These are phyloP conservation scores for Spheniscus humboldti DNA, from an alignment of 2,797 vertebrate species.

Conservation along the genomic window DNA sequence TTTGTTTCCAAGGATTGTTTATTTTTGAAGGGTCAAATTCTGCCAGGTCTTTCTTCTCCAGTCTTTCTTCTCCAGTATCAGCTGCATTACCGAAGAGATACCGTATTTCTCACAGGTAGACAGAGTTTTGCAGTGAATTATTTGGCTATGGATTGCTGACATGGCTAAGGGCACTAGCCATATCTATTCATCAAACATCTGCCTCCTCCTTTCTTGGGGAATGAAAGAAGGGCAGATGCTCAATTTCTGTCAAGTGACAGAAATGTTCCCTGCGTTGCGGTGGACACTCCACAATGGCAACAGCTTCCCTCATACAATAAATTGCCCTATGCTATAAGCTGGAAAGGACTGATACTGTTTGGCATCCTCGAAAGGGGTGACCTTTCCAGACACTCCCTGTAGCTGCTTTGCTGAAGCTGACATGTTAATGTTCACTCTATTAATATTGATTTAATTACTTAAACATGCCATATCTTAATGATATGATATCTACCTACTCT, in stretches of 20 bases:
- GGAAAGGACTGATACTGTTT: not conserved
- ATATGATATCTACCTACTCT: not conserved
- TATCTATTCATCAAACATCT: not conserved
- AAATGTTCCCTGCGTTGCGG: not conserved
- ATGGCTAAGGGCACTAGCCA: fast-evolving
- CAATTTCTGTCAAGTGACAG: not conserved
- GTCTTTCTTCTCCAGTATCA: not conserved
- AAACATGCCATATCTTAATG: not conserved
- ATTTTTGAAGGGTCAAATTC: not conserved
- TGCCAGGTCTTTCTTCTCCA: not conserved
- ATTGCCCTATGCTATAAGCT: not conserved
- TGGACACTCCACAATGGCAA: not conserved
- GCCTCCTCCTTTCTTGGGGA: not conserved
- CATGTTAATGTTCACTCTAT: not conserved
- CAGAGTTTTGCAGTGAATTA: not conserved
- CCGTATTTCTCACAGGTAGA: fast-evolving
- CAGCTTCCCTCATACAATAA: not conserved
- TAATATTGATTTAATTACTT: constrained; percentile 20
- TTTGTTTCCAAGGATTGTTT: not conserved
- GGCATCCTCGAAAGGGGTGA: not conserved
- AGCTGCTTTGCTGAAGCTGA: not conserved
- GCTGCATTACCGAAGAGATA: not conserved
- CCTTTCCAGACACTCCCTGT: not conserved
- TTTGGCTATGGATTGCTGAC: not conserved
- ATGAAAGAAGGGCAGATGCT: not conserved